Evolutionary conservation across 2,888 invertebrate genomes (phyloP).

Genomic region (Cyrtodaria siliqua): DNA sequence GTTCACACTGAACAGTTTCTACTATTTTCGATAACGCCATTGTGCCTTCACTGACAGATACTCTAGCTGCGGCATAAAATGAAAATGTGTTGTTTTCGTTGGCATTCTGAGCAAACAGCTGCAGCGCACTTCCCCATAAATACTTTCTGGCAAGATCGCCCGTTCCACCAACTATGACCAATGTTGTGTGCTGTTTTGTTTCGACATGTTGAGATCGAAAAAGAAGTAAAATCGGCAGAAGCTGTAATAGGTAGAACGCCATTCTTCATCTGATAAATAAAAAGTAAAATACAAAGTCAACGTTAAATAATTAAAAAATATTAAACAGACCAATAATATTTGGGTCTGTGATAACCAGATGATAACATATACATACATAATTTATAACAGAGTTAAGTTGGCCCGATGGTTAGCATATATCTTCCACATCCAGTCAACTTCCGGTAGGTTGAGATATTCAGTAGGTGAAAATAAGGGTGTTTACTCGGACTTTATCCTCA

Average conservation of each 20-base stretch:
- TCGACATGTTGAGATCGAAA: background rate
- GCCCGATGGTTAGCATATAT: too few relatives aligned
- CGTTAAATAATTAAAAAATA: too few relatives aligned
- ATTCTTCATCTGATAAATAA: too few relatives aligned
- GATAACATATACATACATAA: too few relatives aligned
- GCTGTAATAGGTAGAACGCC: background rate
- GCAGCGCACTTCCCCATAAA: constrained; percentile 81
- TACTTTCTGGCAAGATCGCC: constrained; percentile 84
- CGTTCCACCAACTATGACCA: constrained; percentile 78
- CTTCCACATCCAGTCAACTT: too few relatives aligned
- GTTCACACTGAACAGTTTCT: constrained; percentile 68
- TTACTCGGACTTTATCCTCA: too few relatives aligned
- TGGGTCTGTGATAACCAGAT: too few relatives aligned
- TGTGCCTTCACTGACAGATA: constrained; percentile 65
- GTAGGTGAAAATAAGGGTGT: too few relatives aligned
- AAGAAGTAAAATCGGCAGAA: background rate
- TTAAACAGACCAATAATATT: too few relatives aligned
- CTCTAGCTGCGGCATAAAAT: constrained; percentile 77
- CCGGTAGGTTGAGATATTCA: too few relatives aligned
- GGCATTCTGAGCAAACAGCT: constrained; percentile 58
- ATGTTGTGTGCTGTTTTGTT: constrained; percentile 64
- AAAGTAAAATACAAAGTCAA: too few relatives aligned
- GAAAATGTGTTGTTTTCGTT: constrained; percentile 73
- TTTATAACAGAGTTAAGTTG: too few relatives aligned
- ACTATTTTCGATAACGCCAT: constrained; percentile 72